phyloP scores from a whole-genome alignment of 2,888 invertebrate genomes.

The Drosophila yooni region DNA sequence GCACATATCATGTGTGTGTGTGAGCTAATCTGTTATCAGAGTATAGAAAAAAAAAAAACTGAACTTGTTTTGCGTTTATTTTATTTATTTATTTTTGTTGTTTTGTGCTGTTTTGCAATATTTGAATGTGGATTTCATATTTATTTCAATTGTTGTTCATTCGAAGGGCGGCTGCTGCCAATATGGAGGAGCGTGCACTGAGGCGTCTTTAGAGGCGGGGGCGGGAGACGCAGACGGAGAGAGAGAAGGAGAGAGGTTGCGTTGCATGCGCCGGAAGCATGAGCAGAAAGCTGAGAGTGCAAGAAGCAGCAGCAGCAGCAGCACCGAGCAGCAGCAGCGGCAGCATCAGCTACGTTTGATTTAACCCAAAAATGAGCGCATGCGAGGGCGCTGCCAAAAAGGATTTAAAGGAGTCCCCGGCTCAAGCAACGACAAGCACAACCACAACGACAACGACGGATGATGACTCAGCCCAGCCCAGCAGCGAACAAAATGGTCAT shows the following conservation, averaged over 20 bases:
- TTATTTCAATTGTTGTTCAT: constrained; percentile 22
- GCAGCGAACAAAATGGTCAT: constrained; percentile 9
- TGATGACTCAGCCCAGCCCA: constrained; percentile 1
- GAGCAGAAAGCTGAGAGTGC: constrained; percentile 4
- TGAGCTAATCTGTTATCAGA: constrained; percentile 74
- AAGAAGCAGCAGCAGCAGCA: constrained; percentile 11
- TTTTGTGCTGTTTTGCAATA: constrained; percentile 18
- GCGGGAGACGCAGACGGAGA: constrained; percentile 58
- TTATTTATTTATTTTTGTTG: constrained; percentile 1
- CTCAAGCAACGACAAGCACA: background rate
- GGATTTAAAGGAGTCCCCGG: constrained; percentile 20
- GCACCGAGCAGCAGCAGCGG: constrained; percentile 1
- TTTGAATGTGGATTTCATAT: constrained; percentile 15
- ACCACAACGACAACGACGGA: background rate
- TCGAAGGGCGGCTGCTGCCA: constrained; percentile 41
- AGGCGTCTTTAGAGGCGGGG: constrained; percentile 39
- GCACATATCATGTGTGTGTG: constrained; percentile 17
- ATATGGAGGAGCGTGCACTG: constrained; percentile 65
- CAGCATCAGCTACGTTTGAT: constrained; percentile 26
- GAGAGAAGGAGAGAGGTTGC: background rate
- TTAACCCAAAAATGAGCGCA: constrained; percentile 63
- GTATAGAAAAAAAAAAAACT: constrained; percentile 35
- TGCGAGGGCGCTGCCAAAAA: constrained; percentile 41
- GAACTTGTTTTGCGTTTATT: constrained; percentile 53
- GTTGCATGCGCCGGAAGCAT: constrained; percentile 14